Evolutionary conservation across 1,140 invertebrate genomes (phyloP).

Genomic region (Drosophila nigromelanica): DNA sequence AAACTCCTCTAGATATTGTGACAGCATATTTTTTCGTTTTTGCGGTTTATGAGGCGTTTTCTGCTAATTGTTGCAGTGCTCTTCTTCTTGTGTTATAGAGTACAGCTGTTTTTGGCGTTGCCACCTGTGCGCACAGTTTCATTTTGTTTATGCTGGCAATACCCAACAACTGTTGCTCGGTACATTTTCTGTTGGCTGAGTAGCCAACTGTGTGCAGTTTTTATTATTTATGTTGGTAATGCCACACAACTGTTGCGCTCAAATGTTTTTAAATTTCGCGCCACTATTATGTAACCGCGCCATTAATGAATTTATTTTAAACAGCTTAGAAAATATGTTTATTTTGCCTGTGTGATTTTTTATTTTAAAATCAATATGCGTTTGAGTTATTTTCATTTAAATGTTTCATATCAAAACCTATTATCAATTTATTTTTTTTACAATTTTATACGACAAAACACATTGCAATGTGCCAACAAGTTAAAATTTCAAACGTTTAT

Average conservation of each 20-base stretch:
- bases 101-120: neutral
- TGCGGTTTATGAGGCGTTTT: conserved; percentile 48
- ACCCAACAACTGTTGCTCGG: conserved; percentile 12
- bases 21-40: conserved; percentile 86
- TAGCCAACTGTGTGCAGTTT: neutral
- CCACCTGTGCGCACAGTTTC: neutral
- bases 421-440: conserved; percentile 44
- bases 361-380: conserved; percentile 62
- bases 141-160: conserved; percentile 19
- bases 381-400: conserved; percentile 35
- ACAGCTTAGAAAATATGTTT: neutral
- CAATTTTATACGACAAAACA: conserved; percentile 61
- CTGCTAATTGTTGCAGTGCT: conserved; percentile 14
- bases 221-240: neutral
- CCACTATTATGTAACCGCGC: neutral
- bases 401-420: conserved; percentile 73
- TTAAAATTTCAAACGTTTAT: conserved; percentile 77
- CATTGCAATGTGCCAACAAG: conserved; percentile 76
- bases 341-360: conserved; percentile 34
- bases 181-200: neutral
- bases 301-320: neutral
- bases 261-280: conserved; percentile 18
- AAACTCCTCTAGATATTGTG: conserved; percentile 92
- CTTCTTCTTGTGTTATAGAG: conserved; percentile 22
- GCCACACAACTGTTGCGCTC: conserved; percentile 6